Evolutionary conservation across 2,888 invertebrate genomes (phyloP), one percentile per base, ranked within the genome.

Genomic region (Eueremaeus valkanovi): DNA sequence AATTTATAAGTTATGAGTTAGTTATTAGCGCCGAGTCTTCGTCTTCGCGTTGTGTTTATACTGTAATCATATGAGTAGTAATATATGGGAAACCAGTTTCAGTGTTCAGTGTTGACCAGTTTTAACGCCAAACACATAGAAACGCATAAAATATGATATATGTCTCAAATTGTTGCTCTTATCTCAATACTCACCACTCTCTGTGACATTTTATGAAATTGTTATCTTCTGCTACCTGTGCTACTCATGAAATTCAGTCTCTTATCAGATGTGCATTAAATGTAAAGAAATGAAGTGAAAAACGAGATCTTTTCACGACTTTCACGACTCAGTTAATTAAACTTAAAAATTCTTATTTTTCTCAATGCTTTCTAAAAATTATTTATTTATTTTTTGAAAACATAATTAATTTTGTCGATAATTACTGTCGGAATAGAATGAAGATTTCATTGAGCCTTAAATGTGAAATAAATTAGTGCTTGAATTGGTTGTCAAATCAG

Each of bases 291-390:
- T 42, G 40, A 68, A 68, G 68, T 68, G 68, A 66, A 68, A 68
- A 68, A 68, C 68, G 68, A 68, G 40, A 68, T 24, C 42, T 36
- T 33, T 66, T 66, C n/a, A 66, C 36, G 66, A 66, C 36, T 66
- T 68, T 68, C 42, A 42, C 40, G 68, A 68, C 42, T 66, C 66
- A 66, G 36, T 68, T 68, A 68, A 68, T 42, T 68, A 68, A 61
- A 61, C 36, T 21, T 2, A 29, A 3, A 29, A 16, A 27, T 29
- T 27, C 18, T 5, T 63, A n/a, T 31, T 29, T 63, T 1, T 61
- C 33, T 31, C 1, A 33, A 11, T n/a, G 24, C 18, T 63, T 31
- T 31, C 33, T 16, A 21, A 27, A 9, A 18, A 24, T 9, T 16
- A 16, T 45, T 45, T 45, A 2, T 2, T 45, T 45, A 55, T 27